phyloP scores from a whole-genome alignment of 2,888 invertebrate species.

The Drosophila anomelani region DNA sequence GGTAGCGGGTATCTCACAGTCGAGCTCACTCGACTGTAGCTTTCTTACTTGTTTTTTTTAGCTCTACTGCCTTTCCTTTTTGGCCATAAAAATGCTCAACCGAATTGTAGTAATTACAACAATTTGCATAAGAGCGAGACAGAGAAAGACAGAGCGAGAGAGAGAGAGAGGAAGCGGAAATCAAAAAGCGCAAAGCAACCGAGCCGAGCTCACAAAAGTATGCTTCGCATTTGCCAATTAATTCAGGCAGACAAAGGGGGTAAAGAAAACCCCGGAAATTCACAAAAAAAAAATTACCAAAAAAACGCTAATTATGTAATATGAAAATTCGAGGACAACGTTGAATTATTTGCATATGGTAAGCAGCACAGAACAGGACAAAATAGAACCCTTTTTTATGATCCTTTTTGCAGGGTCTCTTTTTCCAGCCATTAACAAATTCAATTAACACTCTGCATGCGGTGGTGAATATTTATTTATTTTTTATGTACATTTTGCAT shows the following conservation, averaged over 20 bases:
- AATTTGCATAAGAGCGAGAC: constrained; percentile 71
- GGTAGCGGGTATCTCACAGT: too few species aligned
- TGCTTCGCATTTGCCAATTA: constrained; percentile 79
- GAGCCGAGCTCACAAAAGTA: constrained; percentile 58
- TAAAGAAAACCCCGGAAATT: constrained; percentile 47
- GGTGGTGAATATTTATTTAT: constrained; percentile 3
- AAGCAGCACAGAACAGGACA: constrained; percentile 49
- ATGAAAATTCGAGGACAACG: constrained; percentile 75
- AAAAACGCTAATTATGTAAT: constrained; percentile 78
- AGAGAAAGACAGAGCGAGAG: not conserved
- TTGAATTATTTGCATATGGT: constrained; percentile 75
- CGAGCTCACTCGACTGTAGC: too few species aligned
- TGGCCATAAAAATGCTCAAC: constrained; percentile 78
- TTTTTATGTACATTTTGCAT: not conserved
- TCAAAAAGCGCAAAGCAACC: constrained; percentile 76
- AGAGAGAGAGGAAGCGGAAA: constrained; percentile 55
- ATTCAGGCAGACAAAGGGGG: constrained; percentile 61
- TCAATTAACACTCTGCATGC: constrained; percentile 73
- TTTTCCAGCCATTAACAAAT: constrained; percentile 61
- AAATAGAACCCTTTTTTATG: constrained; percentile 51
- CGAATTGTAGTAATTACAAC: constrained; percentile 82
- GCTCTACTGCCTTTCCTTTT: constrained; percentile 33
- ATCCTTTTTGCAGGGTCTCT: constrained; percentile 22
- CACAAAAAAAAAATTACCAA: constrained; percentile 6
- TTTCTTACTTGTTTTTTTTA: constrained; percentile 1